Percentiles rank a stretch among this genome's conserved stretches.
Evolutionary conservation across 1,140 invertebrate species (phyloP).

Genomic region (Eurosta solidaginis): DNA sequence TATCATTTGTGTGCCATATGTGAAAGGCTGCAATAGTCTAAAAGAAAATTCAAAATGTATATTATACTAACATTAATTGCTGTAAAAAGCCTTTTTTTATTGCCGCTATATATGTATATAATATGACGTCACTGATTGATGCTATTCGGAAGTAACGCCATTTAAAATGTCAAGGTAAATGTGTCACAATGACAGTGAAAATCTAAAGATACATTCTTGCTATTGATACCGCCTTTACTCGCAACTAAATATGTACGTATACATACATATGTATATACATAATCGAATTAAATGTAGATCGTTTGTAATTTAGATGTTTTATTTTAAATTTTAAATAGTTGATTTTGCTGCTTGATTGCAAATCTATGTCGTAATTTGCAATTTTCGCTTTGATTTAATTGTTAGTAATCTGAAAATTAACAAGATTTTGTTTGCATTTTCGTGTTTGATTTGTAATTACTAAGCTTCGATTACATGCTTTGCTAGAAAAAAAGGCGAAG

Average conservation of each 20-base stretch:
- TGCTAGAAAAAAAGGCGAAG: no score
- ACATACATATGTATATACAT: not conserved
- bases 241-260: not conserved
- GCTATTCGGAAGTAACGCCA: not conserved
- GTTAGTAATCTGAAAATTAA: no score
- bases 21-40: not conserved
- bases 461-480: no score
- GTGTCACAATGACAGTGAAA: slow-evolving; percentile 1
- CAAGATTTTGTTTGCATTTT: no score
- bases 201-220: not conserved
- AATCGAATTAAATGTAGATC: no score
- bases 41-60: not conserved
- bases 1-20: not conserved
- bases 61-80: not conserved
- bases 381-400: no score
- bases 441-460: no score
- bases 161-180: not conserved
- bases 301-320: no score
- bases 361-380: no score
- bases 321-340: no score
- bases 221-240: no score
- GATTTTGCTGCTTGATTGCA: no score
- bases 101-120: not conserved
- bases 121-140: slow-evolving; percentile 13
- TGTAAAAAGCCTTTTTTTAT: not conserved